These are phyloP conservation scores for Solenopsis fugax DNA, from an alignment of 1,140 invertebrate genomes.

Conservation along the genomic window DNA sequence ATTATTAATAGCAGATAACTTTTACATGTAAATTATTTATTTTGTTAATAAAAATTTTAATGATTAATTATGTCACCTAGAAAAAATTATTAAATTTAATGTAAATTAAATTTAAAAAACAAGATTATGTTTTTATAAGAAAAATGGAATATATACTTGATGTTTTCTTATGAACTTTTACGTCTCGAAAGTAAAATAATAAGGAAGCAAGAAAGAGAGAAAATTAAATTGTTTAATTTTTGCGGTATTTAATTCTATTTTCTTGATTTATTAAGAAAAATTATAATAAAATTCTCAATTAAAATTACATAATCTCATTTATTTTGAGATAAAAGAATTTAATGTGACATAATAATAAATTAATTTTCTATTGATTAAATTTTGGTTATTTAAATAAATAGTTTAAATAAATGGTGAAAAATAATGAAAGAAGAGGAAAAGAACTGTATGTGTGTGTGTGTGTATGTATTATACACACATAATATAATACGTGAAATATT, in stretches of 20 bases:
- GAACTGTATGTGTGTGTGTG: no score
- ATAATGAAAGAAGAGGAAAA: no score
- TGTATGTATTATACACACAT: no score
- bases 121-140: not conserved
- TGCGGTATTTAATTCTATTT: not conserved
- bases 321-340: not conserved
- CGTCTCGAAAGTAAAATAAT: not conserved
- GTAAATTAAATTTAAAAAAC: not conserved
- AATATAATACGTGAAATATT: no score
- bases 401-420: no score
- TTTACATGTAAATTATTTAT: slow-evolving; percentile 3
- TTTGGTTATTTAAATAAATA: no score
- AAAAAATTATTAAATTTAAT: not conserved
- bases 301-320: not conserved
- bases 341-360: not conserved
- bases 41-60: not conserved
- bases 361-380: no score
- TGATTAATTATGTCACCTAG: not conserved
- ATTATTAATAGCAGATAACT: slow-evolving; percentile 1
- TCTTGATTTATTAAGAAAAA: not conserved
- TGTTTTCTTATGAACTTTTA: not conserved
- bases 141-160: not conserved
- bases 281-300: not conserved
- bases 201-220: not conserved
- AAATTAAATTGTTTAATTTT: not conserved